phyloP scores from a whole-genome alignment of 2,797 vertebrate species.

The Pseudocheirus occidentalis region DNA sequence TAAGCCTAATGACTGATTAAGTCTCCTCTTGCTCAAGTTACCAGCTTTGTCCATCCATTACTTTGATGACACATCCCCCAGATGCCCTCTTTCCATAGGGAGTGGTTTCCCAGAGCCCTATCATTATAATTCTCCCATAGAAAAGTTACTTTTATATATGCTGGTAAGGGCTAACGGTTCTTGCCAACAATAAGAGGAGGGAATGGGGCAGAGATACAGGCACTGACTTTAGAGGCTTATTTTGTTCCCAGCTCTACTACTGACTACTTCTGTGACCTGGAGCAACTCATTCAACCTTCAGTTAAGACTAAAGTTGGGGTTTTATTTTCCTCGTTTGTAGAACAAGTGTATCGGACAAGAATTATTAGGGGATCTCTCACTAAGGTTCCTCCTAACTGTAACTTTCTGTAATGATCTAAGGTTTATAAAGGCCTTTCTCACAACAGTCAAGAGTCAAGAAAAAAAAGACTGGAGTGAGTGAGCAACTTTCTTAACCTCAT shows the following conservation, averaged over 20 bases:
- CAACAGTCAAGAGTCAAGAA: not conserved
- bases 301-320: not conserved
- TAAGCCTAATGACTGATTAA: not conserved
- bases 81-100: not conserved
- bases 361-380: not conserved
- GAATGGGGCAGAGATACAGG: not conserved
- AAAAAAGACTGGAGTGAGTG: not conserved
- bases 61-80: not conserved
- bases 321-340: not conserved
- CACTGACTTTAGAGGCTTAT: not conserved
- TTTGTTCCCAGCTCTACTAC: not conserved
- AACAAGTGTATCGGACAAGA: not conserved
- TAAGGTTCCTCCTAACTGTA: not conserved
- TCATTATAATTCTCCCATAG: not conserved
- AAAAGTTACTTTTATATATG: not conserved
- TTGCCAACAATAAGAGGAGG: not conserved
- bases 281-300: not conserved
- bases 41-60: not conserved
- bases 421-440: not conserved
- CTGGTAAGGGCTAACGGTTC: not conserved
- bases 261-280: not conserved
- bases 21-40: not conserved
- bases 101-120: not conserved
- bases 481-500: not conserved
- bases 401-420: not conserved